Conservation (phyloP, 37 sponge, comb jelly and placozoan species). For the Chondrilla cf. caribensis region DNA sequence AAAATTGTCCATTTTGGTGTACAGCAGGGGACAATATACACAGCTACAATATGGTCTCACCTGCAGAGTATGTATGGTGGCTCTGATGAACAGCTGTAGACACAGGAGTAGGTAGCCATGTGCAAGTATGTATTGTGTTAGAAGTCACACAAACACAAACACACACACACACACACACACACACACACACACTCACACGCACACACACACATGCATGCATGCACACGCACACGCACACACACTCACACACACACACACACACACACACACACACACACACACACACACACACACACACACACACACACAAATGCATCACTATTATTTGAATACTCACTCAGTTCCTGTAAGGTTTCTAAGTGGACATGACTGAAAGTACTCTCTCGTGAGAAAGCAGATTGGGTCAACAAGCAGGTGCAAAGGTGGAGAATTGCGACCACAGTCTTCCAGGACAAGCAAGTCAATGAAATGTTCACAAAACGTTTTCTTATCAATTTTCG, state of each 20-base stretch:
- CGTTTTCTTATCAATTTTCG: no score
- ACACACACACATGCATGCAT: slow-evolving; percentile 7
- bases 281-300: neutral
- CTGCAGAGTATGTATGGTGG: neutral
- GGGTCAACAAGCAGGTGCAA: no score
- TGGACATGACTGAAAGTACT: no score
- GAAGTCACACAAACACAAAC: slow-evolving; percentile 30
- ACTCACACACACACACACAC: slow-evolving; percentile 13
- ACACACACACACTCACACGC: slow-evolving; percentile 18
- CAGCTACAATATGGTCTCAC: neutral
- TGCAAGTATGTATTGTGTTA: neutral
- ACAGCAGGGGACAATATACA: no score
- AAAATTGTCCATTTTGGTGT: no score
- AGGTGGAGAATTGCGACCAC: no score
- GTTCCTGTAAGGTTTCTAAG: no score
- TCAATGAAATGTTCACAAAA: no score
- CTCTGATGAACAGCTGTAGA: neutral
- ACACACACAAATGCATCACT: neutral
- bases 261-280: slow-evolving; percentile 17
- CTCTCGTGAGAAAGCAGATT: no score
- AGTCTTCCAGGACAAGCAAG: no score
- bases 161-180: slow-evolving; percentile 38
- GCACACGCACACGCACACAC: neutral
- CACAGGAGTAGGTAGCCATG: neutral
- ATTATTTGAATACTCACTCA: neutral